Percentiles rank a stretch among this genome's conserved stretches.
These are phyloP conservation scores for Diplazon laetatorius DNA, from an alignment of 2,888 invertebrate species.

Conservation along the genomic window DNA sequence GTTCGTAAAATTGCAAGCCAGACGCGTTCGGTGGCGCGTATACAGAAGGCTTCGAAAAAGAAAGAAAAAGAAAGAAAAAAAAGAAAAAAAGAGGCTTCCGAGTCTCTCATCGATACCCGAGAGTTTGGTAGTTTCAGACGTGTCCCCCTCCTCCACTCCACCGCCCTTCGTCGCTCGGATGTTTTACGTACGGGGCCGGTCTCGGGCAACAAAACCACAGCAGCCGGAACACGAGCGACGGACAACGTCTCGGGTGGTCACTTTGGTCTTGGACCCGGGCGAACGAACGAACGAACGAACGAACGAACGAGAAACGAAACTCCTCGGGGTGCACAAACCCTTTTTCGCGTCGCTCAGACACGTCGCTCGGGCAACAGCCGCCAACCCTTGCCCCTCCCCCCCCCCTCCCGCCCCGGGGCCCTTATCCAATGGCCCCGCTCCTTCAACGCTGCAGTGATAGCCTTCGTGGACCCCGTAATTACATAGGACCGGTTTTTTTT, in stretches of 20 bases:
- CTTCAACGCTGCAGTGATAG: no score
- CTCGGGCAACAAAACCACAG: constrained; percentile 35
- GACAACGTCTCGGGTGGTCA: constrained; percentile 71
- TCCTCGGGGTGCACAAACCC: constrained; percentile 66
- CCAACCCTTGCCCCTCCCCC: constrained; percentile 34
- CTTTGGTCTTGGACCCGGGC: constrained; percentile 61
- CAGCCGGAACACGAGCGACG: constrained; percentile 38
- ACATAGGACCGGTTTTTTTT: constrained; percentile 75
- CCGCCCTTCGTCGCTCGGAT: constrained; percentile 9
- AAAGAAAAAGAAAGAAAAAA: constrained; percentile 2
- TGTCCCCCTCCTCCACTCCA: no score
- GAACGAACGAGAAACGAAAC: constrained; percentile 57
- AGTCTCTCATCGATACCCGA: constrained; percentile 32
- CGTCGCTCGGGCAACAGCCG: constrained; percentile 33
- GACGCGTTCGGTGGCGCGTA: constrained; percentile 29
- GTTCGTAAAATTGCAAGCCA: constrained; percentile 21
- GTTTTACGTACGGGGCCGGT: constrained; percentile 37
- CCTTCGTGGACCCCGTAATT: constrained; percentile 74
- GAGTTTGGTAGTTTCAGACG: constrained; percentile 32
- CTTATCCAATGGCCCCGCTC: no score
- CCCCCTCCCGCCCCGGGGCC: no score
- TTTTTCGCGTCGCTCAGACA: constrained; percentile 46
- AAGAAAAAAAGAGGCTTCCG: constrained; percentile 13
- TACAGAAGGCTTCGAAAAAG: constrained; percentile 3
- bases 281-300: constrained; percentile 49